phyloP scores from a whole-genome alignment of 2,888 invertebrate species.

The Aspidiotus destructor region DNA sequence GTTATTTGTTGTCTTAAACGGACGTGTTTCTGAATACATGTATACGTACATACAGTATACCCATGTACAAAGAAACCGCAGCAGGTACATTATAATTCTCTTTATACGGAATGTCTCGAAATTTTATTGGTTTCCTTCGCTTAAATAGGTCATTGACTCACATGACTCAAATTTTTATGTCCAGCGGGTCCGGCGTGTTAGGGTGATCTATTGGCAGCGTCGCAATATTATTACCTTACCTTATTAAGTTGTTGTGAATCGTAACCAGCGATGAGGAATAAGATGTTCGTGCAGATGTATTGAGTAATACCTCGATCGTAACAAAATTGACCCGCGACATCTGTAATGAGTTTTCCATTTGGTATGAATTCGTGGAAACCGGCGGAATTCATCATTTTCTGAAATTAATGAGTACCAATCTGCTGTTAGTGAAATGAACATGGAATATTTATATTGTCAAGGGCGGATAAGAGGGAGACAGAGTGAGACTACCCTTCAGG shows the following conservation, averaged over 20 bases:
- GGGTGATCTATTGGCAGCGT: too few species aligned
- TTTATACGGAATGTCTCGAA: too few species aligned
- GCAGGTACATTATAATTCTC: too few species aligned
- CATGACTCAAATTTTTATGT: too few species aligned
- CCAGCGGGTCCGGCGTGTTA: too few species aligned
- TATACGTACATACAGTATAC: too few species aligned
- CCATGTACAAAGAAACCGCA: too few species aligned
- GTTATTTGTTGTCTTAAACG: too few species aligned
- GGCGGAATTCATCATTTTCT: slow-evolving; percentile 54
- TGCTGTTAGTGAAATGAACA: too few species aligned
- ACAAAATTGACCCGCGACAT: slow-evolving; percentile 55
- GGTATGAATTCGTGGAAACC: slow-evolving; percentile 67
- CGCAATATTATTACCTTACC: slow-evolving; percentile 41
- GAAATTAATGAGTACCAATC: slow-evolving; percentile 19
- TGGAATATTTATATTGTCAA: neutral
- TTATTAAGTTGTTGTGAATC: slow-evolving; percentile 58
- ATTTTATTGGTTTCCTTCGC: too few species aligned
- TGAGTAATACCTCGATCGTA: slow-evolving; percentile 50
- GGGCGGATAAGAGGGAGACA: neutral
- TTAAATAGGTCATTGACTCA: too few species aligned
- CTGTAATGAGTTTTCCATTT: slow-evolving; percentile 51
- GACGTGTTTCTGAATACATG: too few species aligned
- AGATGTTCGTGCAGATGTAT: slow-evolving; percentile 58
- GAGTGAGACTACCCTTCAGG: neutral
- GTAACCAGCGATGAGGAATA: slow-evolving; percentile 64